These are phyloP conservation scores for Xenopus borealis DNA, from an alignment of 2,113 vertebrate species.

Conservation along the genomic window DNA sequence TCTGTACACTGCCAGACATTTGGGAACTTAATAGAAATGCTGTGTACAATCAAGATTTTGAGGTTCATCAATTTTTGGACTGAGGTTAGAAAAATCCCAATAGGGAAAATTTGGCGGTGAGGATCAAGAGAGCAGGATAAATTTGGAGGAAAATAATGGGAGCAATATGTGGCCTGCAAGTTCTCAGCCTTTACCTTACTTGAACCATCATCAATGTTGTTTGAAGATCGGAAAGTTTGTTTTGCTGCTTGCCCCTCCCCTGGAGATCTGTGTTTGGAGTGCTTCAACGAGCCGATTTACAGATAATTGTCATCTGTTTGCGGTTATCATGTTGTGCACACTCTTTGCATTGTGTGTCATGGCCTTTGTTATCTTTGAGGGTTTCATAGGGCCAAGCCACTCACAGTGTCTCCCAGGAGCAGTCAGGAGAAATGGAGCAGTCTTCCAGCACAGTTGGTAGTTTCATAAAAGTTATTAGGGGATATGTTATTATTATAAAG, in stretches of 20 bases:
- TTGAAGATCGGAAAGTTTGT: constrained; percentile 41
- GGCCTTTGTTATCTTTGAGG: not conserved
- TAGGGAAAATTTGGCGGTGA: constrained; percentile 22
- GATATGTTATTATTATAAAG: too few relatives aligned
- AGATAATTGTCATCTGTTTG: constrained; percentile 43
- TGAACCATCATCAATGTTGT: constrained; percentile 45
- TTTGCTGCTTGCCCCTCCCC: constrained; percentile 32
- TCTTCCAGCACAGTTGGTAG: not conserved
- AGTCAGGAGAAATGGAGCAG: not conserved
- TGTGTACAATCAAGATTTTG: constrained; percentile 14
- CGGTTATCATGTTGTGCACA: constrained; percentile 21
- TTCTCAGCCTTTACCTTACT: constrained; percentile 37
- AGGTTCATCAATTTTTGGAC: constrained; percentile 15
- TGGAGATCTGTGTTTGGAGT: constrained; percentile 4
- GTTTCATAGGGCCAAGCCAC: not conserved
- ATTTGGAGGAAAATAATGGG: constrained; percentile 35
- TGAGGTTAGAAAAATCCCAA: constrained; percentile 13
- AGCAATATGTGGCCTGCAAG: constrained; percentile 43
- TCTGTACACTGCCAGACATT: not conserved
- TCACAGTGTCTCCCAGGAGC: not conserved
- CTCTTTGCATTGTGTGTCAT: constrained; percentile 22
- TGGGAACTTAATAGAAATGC: too few relatives aligned
- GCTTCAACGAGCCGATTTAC: constrained; percentile 33
- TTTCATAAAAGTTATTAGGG: not conserved
- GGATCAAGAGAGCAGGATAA: constrained; percentile 32